These are phyloP conservation scores for Gallinago stenura DNA, from an alignment of 2,797 vertebrate species.

Conservation along the genomic window DNA sequence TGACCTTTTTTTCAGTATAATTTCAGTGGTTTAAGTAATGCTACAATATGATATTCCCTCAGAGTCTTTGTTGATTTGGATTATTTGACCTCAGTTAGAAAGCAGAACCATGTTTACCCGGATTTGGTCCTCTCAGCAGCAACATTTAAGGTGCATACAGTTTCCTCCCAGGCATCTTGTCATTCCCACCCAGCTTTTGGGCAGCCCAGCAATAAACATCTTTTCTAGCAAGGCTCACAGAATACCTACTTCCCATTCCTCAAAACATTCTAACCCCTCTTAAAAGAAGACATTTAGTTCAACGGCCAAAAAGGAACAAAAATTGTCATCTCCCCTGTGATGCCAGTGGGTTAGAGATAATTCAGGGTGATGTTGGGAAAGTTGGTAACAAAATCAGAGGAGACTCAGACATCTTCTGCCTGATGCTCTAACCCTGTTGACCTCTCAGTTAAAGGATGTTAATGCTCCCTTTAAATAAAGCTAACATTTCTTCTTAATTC, in stretches of 20 bases:
- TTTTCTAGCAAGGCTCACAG: not conserved
- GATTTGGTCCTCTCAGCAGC: not conserved
- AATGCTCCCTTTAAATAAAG: not conserved
- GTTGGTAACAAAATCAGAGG: not conserved
- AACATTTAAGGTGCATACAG: not conserved
- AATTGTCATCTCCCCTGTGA: not conserved
- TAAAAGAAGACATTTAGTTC: not conserved
- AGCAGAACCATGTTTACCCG: not conserved
- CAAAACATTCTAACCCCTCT: not conserved
- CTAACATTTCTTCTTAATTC: not conserved
- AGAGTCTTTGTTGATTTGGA: not conserved
- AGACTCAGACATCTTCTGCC: not conserved
- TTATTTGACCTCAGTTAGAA: not conserved
- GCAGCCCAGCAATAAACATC: not conserved
- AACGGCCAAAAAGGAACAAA: not conserved
- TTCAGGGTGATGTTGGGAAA: not conserved
- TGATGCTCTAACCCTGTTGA: not conserved
- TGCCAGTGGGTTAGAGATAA: not conserved
- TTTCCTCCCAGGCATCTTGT: not conserved
- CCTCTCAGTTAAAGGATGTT: fast-evolving
- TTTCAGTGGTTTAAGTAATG: not conserved
- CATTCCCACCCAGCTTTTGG: not conserved
- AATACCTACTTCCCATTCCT: not conserved
- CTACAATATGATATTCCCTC: not conserved
- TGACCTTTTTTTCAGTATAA: no score